Evolutionary conservation across 2,888 invertebrate species (phyloP).

Genomic region (Agrotis puta): DNA sequence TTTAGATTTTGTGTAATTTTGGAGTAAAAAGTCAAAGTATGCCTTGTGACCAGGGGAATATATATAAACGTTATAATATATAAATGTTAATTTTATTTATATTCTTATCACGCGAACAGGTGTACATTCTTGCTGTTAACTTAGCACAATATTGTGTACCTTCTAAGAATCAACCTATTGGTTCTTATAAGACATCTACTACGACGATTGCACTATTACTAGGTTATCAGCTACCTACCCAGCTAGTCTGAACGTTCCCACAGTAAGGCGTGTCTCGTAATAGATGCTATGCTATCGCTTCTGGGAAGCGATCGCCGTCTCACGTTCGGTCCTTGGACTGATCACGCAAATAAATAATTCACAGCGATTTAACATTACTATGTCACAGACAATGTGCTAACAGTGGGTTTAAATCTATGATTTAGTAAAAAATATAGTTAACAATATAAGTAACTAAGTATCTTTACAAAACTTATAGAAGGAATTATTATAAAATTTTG

Average conservation of each 20-base stretch:
- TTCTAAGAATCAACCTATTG: background rate
- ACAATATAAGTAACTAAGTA: background rate
- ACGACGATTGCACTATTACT: background rate
- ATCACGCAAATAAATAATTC: constrained; percentile 62
- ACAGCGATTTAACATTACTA: constrained; percentile 30
- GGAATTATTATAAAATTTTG: too few species aligned
- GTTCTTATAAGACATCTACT: constrained; percentile 4
- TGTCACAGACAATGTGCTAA: background rate
- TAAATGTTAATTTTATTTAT: too few species aligned
- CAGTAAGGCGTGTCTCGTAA: constrained; percentile 40
- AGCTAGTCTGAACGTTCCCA: constrained; percentile 40
- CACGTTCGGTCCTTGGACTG: constrained; percentile 62
- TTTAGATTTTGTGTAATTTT: too few species aligned
- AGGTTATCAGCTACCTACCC: constrained; percentile 2
- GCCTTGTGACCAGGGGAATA: too few species aligned
- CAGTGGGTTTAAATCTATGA: constrained; percentile 8
- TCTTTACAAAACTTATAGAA: too few species aligned
- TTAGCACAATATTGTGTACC: background rate
- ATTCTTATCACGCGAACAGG: background rate
- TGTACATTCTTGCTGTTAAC: background rate
- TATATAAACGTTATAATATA: too few species aligned
- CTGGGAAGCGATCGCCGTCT: constrained; percentile 58
- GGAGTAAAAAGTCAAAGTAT: too few species aligned
- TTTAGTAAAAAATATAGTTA: too few species aligned
- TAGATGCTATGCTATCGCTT: constrained; percentile 50